phyloP scores from a whole-genome alignment of 2,113 vertebrate genomes.

The Ancistrus triradiatus region DNA sequence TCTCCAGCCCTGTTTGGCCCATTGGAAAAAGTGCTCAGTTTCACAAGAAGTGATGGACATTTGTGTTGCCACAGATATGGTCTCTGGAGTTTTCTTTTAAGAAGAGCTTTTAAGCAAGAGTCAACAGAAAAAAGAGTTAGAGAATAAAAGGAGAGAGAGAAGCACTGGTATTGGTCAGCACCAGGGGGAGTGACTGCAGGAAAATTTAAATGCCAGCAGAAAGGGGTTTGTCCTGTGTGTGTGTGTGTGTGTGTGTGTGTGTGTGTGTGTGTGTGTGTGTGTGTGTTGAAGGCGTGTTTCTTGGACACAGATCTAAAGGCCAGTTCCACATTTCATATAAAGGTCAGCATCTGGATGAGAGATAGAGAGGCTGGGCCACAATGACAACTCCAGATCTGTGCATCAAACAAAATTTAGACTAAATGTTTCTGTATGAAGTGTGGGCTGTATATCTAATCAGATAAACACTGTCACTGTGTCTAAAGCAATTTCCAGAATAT shows the following conservation, averaged over 20 bases:
- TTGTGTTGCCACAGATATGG: neutral
- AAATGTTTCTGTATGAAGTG: no score
- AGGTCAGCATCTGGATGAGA: no score
- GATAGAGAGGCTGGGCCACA: no score
- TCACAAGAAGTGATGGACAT: no score
- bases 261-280: no score
- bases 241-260: neutral
- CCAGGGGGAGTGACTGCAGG: neutral
- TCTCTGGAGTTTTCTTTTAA: neutral
- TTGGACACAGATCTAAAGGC: neutral
- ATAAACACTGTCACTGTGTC: no score
- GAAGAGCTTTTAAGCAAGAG: neutral
- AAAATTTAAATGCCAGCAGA: neutral
- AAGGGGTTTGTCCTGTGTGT: neutral
- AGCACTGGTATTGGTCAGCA: neutral
- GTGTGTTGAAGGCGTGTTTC: neutral
- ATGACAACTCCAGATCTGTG: no score
- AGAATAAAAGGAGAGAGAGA: neutral
- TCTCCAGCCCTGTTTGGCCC: no score
- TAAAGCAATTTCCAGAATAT: no score
- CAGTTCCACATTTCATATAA: neutral
- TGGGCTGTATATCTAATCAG: no score
- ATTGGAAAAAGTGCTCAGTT: no score
- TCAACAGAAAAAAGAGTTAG: neutral
- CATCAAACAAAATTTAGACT: no score